A percentile compares a stretch with the other conserved stretches of the same genome.
phyloP scores from a whole-genome alignment of 2,797 vertebrate species.

The Anas acuta region DNA sequence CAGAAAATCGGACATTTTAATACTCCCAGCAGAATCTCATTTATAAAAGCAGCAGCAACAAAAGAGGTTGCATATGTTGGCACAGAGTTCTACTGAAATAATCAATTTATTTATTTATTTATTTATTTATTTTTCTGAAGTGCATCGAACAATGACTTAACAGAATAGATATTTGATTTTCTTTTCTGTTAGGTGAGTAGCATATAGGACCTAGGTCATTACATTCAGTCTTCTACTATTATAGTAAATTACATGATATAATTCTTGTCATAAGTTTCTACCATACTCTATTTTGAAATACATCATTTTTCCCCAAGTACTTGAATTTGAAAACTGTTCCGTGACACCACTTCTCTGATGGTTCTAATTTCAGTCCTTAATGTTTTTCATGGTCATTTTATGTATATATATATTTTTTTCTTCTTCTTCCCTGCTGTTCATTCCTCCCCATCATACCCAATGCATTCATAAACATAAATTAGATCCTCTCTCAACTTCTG shows the following conservation, averaged over 20 bases:
- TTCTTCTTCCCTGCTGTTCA: neutral
- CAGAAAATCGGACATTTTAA: neutral
- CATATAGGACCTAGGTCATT: neutral
- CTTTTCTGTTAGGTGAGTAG: neutral
- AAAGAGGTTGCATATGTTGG: neutral
- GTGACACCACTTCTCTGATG: neutral
- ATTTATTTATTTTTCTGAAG: neutral
- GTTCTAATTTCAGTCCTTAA: neutral
- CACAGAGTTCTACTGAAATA: neutral
- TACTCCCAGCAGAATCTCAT: neutral
- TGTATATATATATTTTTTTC: neutral
- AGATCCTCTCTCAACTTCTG: neutral
- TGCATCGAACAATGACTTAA: neutral
- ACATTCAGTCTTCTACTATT: neutral
- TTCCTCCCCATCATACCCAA: neutral
- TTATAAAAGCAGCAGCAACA: neutral
- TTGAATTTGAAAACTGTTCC: constrained; percentile 12
- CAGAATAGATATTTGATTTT: neutral
- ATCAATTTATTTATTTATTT: neutral
- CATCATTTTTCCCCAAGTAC: rapidly evolving
- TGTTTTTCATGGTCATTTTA: neutral
- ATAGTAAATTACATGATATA: neutral
- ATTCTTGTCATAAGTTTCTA: neutral
- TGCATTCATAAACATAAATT: neutral
- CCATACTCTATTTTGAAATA: neutral